Conservation (phyloP, 2,797 vertebrate genomes). For the Hapalemur alaotrensis region DNA sequence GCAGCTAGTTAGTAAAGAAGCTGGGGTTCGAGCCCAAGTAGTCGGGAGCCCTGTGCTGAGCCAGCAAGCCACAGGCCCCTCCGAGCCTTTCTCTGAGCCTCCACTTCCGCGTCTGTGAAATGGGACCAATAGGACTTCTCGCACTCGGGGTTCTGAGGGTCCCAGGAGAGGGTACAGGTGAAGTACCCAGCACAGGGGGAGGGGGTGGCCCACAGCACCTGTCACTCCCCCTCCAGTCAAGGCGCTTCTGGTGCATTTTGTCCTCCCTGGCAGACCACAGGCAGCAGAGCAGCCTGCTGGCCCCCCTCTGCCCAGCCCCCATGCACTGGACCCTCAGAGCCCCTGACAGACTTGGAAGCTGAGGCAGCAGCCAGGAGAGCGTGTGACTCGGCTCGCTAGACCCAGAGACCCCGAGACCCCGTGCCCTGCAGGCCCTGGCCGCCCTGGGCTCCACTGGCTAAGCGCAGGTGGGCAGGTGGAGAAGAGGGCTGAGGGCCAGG, state of each 20-base stretch:
- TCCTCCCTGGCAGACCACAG: neutral
- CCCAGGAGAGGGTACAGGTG: neutral
- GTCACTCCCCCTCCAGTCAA: neutral
- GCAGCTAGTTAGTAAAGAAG: neutral
- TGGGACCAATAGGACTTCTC: neutral
- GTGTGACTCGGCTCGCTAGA: neutral
- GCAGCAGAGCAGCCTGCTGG: neutral
- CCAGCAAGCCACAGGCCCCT: neutral
- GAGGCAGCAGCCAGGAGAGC: neutral
- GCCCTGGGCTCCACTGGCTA: neutral
- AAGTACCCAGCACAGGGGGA: neutral
- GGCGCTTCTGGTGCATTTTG: neutral
- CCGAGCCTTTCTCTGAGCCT: neutral
- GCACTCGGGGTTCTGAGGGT: neutral
- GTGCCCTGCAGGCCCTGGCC: rapidly evolving
- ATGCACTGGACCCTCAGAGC: neutral
- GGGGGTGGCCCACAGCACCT: no score
- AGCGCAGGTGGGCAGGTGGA: neutral
- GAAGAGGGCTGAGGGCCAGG: neutral
- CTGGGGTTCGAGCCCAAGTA: neutral
- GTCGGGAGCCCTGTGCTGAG: neutral
- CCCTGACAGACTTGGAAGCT: neutral
- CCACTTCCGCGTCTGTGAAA: neutral
- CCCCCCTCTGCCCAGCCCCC: neutral
- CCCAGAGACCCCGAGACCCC: neutral